Base-by-base conservation (phyloP, 2,888 invertebrate species). In the Calameuta idolon region DNA sequence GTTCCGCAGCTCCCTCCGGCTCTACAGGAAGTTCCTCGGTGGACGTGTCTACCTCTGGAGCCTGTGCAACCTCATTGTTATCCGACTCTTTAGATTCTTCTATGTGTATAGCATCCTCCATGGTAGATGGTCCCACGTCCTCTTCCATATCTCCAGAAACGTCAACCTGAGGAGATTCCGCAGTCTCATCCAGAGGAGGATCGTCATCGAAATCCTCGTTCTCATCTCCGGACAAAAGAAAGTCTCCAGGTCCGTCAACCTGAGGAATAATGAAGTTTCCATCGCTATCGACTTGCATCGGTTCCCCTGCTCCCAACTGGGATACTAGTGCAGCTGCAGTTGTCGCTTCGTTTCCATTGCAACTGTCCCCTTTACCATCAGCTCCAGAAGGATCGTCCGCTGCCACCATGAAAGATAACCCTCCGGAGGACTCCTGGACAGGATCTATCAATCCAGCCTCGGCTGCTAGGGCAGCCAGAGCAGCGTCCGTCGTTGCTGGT, bases 391-490 rank as follows among this genome's bases (percentile, higher is more conserved):
- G 77, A 73, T 90, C 90, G 40, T 91, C 89, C 0, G 89, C 79
- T 3, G 91, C 83, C 15, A 91, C 89, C 90, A 91, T 91, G 34
- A 91, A 91, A 0, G 90, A 91, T 12, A 91, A 76, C 40, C 89
- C 87, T 11, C 90, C 89, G 0, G 91, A 90, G 1, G 91, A 83
- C 75, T 91, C 91, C 75, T 91, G 91, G 31, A 91, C 90, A 0
- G 94, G 93, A 83, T 94, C 94, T 69, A 94, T 93, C 4, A 94
- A 89, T 3, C 94, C 94, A 37, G 94, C 94, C 86, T 94, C 94
- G 1, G 94, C 94, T 12, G 94, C 94, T 33, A 94, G 87, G 9
- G 94, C 94, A 30, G 94, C 94, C 15, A 94, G 86, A 1, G 94
- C 94, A 1, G 94, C 94, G 84, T 94, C 94, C 1, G 94, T 94